A percentile compares a stretch with the other conserved stretches of the same genome.
Evolutionary conservation across 2,888 invertebrate species (phyloP).

Genomic region (Drosophila paracracens): DNA sequence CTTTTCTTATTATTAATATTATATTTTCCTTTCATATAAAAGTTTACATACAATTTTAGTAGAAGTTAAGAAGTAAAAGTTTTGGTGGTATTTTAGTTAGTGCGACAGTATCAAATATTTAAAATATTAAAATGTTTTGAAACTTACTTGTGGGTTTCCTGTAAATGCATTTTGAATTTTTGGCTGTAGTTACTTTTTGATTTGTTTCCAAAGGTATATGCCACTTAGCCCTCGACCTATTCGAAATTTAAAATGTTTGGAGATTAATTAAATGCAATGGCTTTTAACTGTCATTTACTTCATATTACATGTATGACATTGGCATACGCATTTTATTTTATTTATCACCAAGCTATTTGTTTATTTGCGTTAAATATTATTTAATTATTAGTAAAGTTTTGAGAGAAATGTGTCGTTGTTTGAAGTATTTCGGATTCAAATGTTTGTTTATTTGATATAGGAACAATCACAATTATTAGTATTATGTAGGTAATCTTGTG

Average conservation of each 20-base stretch:
- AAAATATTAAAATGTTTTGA: neutral
- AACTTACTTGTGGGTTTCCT: slow-evolving; percentile 59
- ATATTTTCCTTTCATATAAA: neutral
- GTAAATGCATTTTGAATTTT: slow-evolving; percentile 63
- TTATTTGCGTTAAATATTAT: neutral
- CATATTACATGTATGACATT: neutral
- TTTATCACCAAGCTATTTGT: slow-evolving; percentile 17
- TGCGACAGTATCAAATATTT: neutral
- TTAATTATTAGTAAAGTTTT: neutral
- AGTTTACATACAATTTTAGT: neutral
- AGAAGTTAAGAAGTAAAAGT: neutral
- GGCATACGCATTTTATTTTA: neutral
- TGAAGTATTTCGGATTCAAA: slow-evolving; percentile 2
- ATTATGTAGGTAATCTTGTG: slow-evolving; percentile 28
- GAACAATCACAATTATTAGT: slow-evolving; percentile 32
- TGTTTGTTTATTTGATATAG: slow-evolving; percentile 16
- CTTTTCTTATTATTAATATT: neutral
- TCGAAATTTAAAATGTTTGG: neutral
- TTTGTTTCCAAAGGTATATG: neutral
- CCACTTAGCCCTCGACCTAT: slow-evolving; percentile 10
- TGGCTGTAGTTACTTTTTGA: neutral
- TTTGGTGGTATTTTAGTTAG: neutral
- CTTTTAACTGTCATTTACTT: neutral
- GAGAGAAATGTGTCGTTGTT: slow-evolving; percentile 3
- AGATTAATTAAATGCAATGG: slow-evolving; percentile 6